Conservation (phyloP, 2,888 invertebrate genomes). For the Troides aeacus region DNA sequence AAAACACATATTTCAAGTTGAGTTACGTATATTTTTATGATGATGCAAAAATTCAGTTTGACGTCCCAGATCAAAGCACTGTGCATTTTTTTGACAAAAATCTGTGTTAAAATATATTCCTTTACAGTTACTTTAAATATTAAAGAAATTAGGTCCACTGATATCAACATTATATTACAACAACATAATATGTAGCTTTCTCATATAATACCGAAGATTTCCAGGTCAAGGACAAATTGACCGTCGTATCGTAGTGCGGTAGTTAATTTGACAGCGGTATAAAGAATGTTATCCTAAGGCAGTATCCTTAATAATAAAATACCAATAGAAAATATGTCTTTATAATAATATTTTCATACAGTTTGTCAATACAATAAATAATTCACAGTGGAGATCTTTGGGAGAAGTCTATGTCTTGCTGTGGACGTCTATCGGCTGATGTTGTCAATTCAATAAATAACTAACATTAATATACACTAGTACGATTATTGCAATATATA, state of each 20-base stretch:
- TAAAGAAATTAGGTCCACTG: no score
- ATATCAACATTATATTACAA: no score
- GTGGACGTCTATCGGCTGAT: no score
- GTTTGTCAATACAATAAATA: no score
- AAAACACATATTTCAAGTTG: constrained; percentile 7
- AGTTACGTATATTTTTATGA: constrained; percentile 12
- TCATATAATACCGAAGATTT: background rate
- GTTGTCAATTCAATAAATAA: no score
- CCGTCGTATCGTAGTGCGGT: background rate
- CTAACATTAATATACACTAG: no score
- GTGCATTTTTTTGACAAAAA: background rate
- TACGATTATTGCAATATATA: no score
- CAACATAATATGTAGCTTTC: background rate
- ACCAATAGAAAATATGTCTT: no score
- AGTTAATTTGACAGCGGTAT: background rate
- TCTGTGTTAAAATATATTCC: background rate
- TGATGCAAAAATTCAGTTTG: constrained; percentile 6
- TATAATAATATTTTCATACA: no score
- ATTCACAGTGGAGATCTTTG: no score
- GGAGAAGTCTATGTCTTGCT: no score
- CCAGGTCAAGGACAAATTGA: background rate
- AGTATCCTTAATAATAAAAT: background rate
- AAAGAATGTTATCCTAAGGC: background rate
- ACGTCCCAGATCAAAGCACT: background rate
- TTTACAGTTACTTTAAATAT: no score